Evolutionary conservation across 53 echinoderm and acorn worm species (phyloP).

Genomic region (Pentamera pediparva): DNA sequence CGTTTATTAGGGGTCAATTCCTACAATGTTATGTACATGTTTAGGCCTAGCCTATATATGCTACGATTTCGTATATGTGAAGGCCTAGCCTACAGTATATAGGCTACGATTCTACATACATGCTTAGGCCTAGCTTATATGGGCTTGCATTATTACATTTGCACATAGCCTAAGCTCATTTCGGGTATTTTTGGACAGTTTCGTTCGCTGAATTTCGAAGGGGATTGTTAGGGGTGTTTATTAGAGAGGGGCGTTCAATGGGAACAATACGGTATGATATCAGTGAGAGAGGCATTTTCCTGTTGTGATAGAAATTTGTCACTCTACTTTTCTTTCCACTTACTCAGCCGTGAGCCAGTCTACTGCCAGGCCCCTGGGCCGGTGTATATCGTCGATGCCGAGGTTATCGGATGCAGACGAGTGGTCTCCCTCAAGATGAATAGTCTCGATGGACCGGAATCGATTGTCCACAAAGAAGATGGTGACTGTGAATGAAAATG

Average conservation of each 20-base stretch:
- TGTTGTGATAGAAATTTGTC: not conserved
- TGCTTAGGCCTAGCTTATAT: too few relatives aligned
- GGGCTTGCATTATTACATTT: too few relatives aligned
- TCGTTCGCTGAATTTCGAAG: not conserved
- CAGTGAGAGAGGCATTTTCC: not conserved
- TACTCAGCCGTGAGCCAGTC: slow-evolving; percentile 87
- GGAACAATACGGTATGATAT: not conserved
- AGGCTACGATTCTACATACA: too few relatives aligned
- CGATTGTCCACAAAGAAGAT: slow-evolving; percentile 58
- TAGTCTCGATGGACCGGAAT: slow-evolving; percentile 50
- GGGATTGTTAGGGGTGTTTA: too few relatives aligned
- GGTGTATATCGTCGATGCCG: slow-evolving; percentile 60
- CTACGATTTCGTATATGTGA: too few relatives aligned
- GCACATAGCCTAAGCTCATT: too few relatives aligned
- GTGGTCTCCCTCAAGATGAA: not conserved
- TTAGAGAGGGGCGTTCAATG: too few relatives aligned
- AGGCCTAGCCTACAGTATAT: too few relatives aligned
- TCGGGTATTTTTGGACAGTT: not conserved
- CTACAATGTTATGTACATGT: too few relatives aligned
- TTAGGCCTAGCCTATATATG: too few relatives aligned
- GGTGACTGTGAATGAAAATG: slow-evolving; percentile 18
- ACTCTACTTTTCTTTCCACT: not conserved
- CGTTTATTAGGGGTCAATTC: too few relatives aligned
- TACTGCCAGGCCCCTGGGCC: slow-evolving; percentile 59
- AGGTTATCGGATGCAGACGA: slow-evolving; percentile 48